Base-by-base conservation (phyloP, 2,797 vertebrate species). In the Scyliorhinus canicula region DNA sequence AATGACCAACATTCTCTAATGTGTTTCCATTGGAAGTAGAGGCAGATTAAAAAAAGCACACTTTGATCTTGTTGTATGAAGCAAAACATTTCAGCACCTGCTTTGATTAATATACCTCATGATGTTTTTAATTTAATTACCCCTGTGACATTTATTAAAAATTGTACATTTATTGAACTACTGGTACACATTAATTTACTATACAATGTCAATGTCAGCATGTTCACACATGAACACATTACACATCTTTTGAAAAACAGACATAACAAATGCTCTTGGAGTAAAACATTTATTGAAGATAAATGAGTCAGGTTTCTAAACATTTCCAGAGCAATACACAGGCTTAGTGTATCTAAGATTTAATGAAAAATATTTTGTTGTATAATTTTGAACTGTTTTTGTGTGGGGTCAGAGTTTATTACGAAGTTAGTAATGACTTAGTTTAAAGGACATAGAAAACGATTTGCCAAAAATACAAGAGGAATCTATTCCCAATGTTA, bases 241-340 rank as follows among this genome's bases (percentile, higher is more conserved):
- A 67, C 60, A 50, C 40, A 71, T 94, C 93, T 94, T 94, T 94
- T 94, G 93, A 94, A 74, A 94, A 69, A n/a, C 93, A 74, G 67
- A 52, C 93, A 52, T 94, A 94, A 94, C 93, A 94, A 94, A 94
- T 94, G 67, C 31, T 74, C 67, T 71, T n/a, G 69, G 69, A n/a
- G 93, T 94, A 52, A 94, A 94, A 94, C 93, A 94, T 94, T 94
- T 94, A 94, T 94, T 94, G 93, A 94, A 94, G 47, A 94, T 52
- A 94, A 94, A 94, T 94, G 67, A n/a, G 44, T 69, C 93, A 74
- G 47, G 67, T 94, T 94, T 94, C 67, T 52, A 71, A 94, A 94
- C 47, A 71, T 71, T 94, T 94, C 71, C 93, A 94, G 52, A 55
- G 71, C 67, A 94, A 35, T 50, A 94, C 47, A 21, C 31, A 52